A percentile compares a stretch with the other conserved stretches of the same genome.
Conservation (phyloP, 2,888 invertebrate species). For the Pseudococcus jackbeardsleyi region DNA sequence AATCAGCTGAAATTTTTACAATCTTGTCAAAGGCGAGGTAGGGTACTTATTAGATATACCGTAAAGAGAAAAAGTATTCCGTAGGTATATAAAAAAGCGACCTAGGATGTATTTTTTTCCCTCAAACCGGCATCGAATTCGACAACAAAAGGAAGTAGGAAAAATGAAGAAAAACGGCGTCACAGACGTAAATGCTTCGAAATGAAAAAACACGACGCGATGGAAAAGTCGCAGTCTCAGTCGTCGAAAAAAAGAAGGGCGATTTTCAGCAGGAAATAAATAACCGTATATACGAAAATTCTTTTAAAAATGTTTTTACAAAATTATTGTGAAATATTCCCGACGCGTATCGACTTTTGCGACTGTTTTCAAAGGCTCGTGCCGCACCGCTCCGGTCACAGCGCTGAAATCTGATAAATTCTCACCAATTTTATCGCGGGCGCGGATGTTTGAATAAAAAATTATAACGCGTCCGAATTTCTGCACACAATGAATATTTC, state of each 20-base stretch:
- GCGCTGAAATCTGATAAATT: slow-evolving; percentile 6
- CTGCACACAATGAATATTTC: slow-evolving; percentile 6
- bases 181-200: slow-evolving; percentile 13
- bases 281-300: slow-evolving; percentile 42
- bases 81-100: background rate
- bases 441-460: background rate
- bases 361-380: background rate
- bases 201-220: slow-evolving; percentile 22
- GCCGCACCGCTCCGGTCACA: too few relatives aligned
- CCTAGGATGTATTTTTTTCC: background rate
- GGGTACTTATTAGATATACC: too few relatives aligned
- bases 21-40: too few relatives aligned
- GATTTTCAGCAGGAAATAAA: slow-evolving; percentile 28
- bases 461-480: background rate
- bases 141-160: slow-evolving; percentile 24
- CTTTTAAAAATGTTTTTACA: slow-evolving; percentile 24
- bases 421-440: background rate
- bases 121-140: background rate
- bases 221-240: background rate
- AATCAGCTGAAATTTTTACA: too few relatives aligned
- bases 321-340: slow-evolving; percentile 34
- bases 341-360: background rate
- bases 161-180: slow-evolving; percentile 51
- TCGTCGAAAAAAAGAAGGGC: slow-evolving; percentile 26
- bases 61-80: too few relatives aligned